phyloP scores from a whole-genome alignment of 2,888 invertebrate species.

The Tricholauxania praeusta region DNA sequence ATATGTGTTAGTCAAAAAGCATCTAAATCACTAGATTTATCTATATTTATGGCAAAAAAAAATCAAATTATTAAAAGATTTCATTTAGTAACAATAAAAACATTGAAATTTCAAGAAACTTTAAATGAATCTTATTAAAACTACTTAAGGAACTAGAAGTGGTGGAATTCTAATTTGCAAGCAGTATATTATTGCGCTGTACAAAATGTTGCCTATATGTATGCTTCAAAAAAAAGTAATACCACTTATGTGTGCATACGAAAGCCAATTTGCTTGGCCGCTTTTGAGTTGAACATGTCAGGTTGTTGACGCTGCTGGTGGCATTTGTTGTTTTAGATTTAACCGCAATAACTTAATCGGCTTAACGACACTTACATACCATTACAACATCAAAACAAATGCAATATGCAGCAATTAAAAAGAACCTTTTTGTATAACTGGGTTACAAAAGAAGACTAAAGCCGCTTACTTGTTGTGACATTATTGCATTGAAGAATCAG shows the following conservation, averaged over 20 bases:
- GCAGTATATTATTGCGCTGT: too few relatives aligned
- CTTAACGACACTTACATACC: slow-evolving; percentile 42
- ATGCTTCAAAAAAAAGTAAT: too few relatives aligned
- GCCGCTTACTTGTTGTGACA: slow-evolving; percentile 1
- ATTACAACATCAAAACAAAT: not conserved
- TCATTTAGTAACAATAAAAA: not conserved
- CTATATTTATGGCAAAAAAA: too few relatives aligned
- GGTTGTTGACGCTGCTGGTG: not conserved
- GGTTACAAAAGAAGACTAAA: slow-evolving; percentile 13
- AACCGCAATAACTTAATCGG: slow-evolving; percentile 42
- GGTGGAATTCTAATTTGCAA: too few relatives aligned
- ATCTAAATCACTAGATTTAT: too few relatives aligned
- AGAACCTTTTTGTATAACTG: not conserved
- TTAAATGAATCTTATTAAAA: not conserved
- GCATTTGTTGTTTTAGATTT: not conserved
- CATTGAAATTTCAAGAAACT: too few relatives aligned
- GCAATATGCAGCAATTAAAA: not conserved
- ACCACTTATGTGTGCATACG: too few relatives aligned
- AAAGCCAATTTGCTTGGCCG: too few relatives aligned
- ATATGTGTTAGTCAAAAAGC: too few relatives aligned
- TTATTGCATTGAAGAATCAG: slow-evolving; percentile 34
- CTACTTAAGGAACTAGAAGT: not conserved
- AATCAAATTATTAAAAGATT: too few relatives aligned
- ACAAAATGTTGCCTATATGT: too few relatives aligned
- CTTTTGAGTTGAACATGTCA: not conserved